Evolutionary conservation across 2,888 invertebrate species (phyloP), one percentile per base, ranked within the genome.

Genomic region (Catonia carolina): DNA sequence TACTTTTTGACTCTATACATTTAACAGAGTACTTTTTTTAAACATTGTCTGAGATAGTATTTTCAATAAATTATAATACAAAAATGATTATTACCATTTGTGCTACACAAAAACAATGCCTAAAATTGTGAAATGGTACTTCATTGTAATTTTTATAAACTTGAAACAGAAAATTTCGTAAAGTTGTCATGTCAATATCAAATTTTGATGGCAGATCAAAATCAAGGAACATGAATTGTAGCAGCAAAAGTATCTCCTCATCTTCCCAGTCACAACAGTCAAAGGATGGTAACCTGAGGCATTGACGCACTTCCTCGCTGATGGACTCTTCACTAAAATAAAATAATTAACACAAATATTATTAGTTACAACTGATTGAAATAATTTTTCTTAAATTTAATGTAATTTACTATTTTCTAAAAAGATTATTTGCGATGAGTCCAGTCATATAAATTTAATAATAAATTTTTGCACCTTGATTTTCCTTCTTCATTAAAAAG

Each of bases 91-190:
- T 77, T 74, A 87, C 89, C 89, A 89, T 89, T 77, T 89, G 89
- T 59, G 89, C 82, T 63, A 89, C 89, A 75, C 89, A 89, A 74
- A 89, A 89, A 73, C 87, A 88, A 70, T 89, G 89, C 64, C 88
- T 79, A 74, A 89, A 89, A 75, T 89, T 89, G 73, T 89, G 89
- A 74, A 89, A 89, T 60, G 89, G 89, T 69, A 89, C 89, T 73
- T 87, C 87, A 74, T 89, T 85, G 77, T 89, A 89, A 72, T 85
- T 84, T 72, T 85, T 85, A 74, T 85, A 86, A 65, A 84, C 83
- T 72, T 84, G 83, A 70, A 83, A 85, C 53, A 86, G 77, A 75
- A 86, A 86, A 71, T 82, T 83, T 62, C 84, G 77, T 63, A 86
- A 74, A 56, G 80, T 82, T 59, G 77, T 76, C 67, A 84, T 77